Conservation (phyloP, 2,113 vertebrate genomes). For the Sander vitreus region DNA sequence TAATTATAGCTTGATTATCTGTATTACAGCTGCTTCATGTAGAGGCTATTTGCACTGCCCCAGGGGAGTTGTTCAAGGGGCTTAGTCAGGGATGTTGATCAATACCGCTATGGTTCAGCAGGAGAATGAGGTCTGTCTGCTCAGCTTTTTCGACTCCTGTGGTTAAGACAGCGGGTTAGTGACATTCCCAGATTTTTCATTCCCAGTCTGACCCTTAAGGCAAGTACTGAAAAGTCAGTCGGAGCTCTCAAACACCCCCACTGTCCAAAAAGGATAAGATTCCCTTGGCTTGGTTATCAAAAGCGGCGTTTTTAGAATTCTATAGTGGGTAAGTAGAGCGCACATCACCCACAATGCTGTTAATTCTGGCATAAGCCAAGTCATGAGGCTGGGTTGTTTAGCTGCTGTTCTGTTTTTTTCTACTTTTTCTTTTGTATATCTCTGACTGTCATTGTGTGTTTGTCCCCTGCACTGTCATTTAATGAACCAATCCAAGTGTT, state of each 20-base stretch:
- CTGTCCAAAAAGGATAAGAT: slow-evolving; percentile 37
- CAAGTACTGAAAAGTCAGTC: background rate
- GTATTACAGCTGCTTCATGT: slow-evolving; percentile 13
- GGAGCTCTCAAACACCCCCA: background rate
- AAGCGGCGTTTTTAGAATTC: slow-evolving; percentile 45
- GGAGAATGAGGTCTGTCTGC: background rate
- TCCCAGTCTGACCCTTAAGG: background rate
- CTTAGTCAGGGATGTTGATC: slow-evolving; percentile 41
- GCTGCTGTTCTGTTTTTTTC: background rate
- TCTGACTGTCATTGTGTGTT: background rate
- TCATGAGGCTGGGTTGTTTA: slow-evolving; percentile 24
- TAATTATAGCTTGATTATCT: slow-evolving; percentile 34
- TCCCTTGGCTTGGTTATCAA: slow-evolving; percentile 30
- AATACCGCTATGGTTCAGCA: slow-evolving; percentile 9
- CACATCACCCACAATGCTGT: slow-evolving; percentile 28
- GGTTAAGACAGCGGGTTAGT: background rate
- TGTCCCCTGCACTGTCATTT: background rate
- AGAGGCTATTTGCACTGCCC: slow-evolving; percentile 12
- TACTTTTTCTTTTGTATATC: background rate
- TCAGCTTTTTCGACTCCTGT: background rate
- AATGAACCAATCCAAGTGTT: slow-evolving; percentile 13
- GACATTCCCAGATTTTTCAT: slow-evolving; percentile 1
- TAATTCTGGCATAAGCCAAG: slow-evolving; percentile 50
- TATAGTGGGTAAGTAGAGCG: slow-evolving; percentile 39
- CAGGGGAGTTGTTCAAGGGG: slow-evolving; percentile 14